Evolutionary conservation across 2,797 vertebrate genomes (phyloP).

Genomic region (Chaetophractus vellerosus): DNA sequence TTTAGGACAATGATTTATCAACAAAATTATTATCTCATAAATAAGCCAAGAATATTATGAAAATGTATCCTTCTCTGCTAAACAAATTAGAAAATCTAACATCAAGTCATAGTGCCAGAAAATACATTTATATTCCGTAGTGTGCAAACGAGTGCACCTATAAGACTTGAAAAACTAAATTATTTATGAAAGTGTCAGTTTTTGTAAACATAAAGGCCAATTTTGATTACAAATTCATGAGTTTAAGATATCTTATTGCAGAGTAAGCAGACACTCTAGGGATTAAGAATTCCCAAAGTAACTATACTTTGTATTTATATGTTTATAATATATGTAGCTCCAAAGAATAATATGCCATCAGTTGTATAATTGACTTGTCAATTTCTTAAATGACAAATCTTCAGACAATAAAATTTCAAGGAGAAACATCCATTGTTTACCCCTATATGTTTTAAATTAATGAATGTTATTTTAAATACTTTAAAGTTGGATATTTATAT

Average conservation of each 20-base stretch:
- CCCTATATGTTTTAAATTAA: not conserved
- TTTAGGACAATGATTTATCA: conserved; percentile 37
- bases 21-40: conserved; percentile 58
- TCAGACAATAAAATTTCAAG: conserved; percentile 5
- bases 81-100: conserved; percentile 65
- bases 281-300: conserved; percentile 66
- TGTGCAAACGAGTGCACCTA: not conserved
- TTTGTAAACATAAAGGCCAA: conserved; percentile 55
- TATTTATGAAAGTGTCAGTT: conserved; percentile 76
- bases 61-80: conserved; percentile 54
- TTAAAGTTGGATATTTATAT: not conserved
- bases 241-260: conserved; percentile 29
- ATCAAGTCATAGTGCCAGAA: conserved; percentile 59
- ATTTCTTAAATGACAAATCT: not conserved
- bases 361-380: not conserved
- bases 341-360: conserved; percentile 26
- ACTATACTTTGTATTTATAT: not conserved
- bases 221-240: conserved; percentile 78
- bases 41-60: conserved; percentile 55
- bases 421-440: not conserved
- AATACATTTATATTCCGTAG: conserved; percentile 61
- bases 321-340: not conserved
- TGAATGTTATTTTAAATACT: not conserved
- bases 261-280: conserved; percentile 26
- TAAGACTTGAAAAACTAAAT: conserved; percentile 69